Evolutionary conservation across 2,888 invertebrate genomes (phyloP), one percentile per base, ranked within the genome.

Genomic region (Pterostichus niger): DNA sequence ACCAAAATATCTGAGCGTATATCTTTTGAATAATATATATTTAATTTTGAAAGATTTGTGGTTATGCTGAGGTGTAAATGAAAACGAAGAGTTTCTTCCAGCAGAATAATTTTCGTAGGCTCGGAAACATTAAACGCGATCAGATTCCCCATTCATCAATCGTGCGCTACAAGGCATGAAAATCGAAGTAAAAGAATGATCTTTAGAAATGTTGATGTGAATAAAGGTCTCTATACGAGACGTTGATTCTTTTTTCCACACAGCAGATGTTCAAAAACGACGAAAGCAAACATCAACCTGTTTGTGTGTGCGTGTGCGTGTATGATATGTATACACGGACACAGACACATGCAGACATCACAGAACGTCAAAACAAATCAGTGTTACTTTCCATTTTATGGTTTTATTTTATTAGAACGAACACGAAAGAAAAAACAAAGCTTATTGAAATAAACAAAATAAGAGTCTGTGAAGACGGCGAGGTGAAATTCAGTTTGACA

Each of bases 311-410:
- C n/a, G 17, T 56, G 17, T 64, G n/a, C 10, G 52, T 61, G 61
- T 31, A 11, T 54, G 11, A 13, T 61, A 40, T 44, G 64, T 68
- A 44, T 13, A 44, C 44, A 44, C 44, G 40, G 17, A 44, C 56
- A 17, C 56, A 56, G 4, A 1, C 17, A 56, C 56, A 17, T 17
- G 6, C 64, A 10, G 64, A 71, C 44, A 40, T 44, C 68, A 71
- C 17, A 71, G 15, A 44, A 40, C 17, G 68, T 71, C 68, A 71
- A 71, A 71, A 71, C 68, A 71, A 71, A 71, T 71, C 68, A 71
- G 68, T 71, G 68, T 71, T 71, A 15, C 68, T 46, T 71, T 71
- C 44, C 46, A 15, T 71, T 71, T 46, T 71, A 71, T 71, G 68
- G 40, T 71, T 71, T 71, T 71, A 71, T 71, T 71, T 71, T 71